Evolutionary conservation across 2,113 vertebrate species (phyloP).

Genomic region (Myotis brandtii): DNA sequence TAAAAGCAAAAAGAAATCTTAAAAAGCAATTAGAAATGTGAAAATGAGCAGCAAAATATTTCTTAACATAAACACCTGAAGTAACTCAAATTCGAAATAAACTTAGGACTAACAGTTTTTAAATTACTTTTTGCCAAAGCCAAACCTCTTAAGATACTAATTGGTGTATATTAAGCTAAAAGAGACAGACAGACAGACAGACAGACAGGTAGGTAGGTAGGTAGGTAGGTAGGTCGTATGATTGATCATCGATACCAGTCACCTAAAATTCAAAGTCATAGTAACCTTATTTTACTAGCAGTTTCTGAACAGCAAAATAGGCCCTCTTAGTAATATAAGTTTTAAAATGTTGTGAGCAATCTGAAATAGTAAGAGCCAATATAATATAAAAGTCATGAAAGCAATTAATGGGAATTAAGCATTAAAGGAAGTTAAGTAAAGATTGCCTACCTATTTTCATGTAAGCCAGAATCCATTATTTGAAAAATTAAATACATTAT

Average conservation of each 20-base stretch:
- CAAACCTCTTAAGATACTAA: background rate
- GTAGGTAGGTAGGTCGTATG: background rate
- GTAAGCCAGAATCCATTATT: background rate
- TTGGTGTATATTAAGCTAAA: background rate
- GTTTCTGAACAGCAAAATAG: background rate
- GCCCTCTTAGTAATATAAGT: background rate
- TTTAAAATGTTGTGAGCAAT: background rate
- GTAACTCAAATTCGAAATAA: slow-evolving; percentile 13
- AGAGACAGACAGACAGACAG: background rate
- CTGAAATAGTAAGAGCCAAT: background rate
- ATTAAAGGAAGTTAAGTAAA: background rate
- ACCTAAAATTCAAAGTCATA: background rate
- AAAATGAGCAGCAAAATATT: background rate
- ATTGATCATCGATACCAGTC: background rate
- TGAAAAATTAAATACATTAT: background rate
- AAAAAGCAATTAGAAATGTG: background rate
- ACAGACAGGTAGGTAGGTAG: background rate
- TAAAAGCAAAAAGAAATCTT: background rate
- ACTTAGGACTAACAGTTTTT: background rate
- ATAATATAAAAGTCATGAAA: slow-evolving; percentile 8
- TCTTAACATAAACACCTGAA: slow-evolving; percentile 10
- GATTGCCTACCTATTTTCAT: background rate
- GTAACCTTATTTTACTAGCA: background rate
- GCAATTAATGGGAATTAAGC: background rate
- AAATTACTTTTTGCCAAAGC: slow-evolving; percentile 28